phyloP scores from a whole-genome alignment of 2,888 invertebrate species.

The Monopis laevigella region DNA sequence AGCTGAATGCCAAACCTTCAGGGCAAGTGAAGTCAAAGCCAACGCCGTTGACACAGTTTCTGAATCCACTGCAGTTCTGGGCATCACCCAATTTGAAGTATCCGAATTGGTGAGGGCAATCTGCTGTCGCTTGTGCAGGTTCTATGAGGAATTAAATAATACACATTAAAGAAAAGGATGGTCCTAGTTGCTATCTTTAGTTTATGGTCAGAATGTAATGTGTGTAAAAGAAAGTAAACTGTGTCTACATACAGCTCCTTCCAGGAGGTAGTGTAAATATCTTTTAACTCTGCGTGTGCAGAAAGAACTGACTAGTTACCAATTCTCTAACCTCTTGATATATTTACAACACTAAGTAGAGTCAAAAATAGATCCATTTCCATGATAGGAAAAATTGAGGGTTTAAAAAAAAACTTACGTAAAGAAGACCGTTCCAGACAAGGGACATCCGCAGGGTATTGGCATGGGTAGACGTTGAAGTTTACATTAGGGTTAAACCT shows the following conservation, averaged over 20 bases:
- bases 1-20: constrained; percentile 82
- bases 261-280: too few species aligned
- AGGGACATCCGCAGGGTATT: constrained; percentile 84
- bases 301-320: too few species aligned
- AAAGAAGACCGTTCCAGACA: constrained; percentile 75
- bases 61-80: constrained; percentile 78
- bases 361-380: neutral
- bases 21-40: constrained; percentile 81
- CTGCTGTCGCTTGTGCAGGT: constrained; percentile 75
- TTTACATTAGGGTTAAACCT: constrained; percentile 78
- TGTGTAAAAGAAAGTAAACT: too few species aligned
- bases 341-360: too few species aligned
- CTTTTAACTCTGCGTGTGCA: too few species aligned
- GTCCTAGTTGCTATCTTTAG: too few species aligned
- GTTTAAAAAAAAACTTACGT: constrained; percentile 71
- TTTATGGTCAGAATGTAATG: too few species aligned
- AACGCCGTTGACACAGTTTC: constrained; percentile 83
- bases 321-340: too few species aligned
- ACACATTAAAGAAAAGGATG: too few species aligned
- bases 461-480: constrained; percentile 78
- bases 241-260: too few species aligned
- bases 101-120: constrained; percentile 86
- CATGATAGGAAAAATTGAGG: neutral
- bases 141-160: too few species aligned
- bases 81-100: constrained; percentile 75